Evolutionary conservation across 2,113 vertebrate species (phyloP).

Genomic region (Myotis davidii): DNA sequence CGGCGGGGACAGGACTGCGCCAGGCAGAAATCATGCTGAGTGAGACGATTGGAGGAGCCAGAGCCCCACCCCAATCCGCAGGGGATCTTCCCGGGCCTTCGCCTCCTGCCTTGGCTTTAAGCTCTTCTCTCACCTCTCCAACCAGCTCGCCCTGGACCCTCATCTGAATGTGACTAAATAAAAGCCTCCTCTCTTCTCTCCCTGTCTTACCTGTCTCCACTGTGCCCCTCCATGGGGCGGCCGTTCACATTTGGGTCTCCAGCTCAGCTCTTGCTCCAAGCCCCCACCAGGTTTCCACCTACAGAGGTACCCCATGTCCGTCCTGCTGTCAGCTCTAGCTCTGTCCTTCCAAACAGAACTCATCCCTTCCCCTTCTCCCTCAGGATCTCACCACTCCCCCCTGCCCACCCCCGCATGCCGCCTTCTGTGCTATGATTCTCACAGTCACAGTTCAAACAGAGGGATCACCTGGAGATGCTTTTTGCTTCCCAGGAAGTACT

Average conservation of each 20-base stretch:
- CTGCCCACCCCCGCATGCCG: rapidly evolving
- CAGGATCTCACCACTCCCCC: not conserved
- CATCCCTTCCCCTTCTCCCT: not conserved
- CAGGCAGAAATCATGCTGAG: rapidly evolving
- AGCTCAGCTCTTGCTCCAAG: not conserved
- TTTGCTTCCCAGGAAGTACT: not conserved
- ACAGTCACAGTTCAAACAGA: not conserved
- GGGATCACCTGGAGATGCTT: not conserved
- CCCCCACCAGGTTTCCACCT: not conserved
- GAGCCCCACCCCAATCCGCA: too few species aligned
- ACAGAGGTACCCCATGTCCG: rapidly evolving
- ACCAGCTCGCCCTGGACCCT: not conserved
- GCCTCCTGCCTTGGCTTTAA: not conserved
- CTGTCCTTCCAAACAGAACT: not conserved
- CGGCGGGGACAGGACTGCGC: too few species aligned
- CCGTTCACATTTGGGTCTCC: rapidly evolving
- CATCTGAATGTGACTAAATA: rapidly evolving
- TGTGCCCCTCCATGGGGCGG: not conserved
- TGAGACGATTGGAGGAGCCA: rapidly evolving
- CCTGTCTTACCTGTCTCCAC: not conserved
- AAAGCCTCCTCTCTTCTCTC: not conserved
- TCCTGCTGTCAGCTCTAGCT: not conserved
- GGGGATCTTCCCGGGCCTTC: not conserved
- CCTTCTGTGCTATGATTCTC: not conserved
- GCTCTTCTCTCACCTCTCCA: not conserved